These are phyloP conservation scores for Solen grandis DNA, from an alignment of 1,140 invertebrate species.

Conservation along the genomic window DNA sequence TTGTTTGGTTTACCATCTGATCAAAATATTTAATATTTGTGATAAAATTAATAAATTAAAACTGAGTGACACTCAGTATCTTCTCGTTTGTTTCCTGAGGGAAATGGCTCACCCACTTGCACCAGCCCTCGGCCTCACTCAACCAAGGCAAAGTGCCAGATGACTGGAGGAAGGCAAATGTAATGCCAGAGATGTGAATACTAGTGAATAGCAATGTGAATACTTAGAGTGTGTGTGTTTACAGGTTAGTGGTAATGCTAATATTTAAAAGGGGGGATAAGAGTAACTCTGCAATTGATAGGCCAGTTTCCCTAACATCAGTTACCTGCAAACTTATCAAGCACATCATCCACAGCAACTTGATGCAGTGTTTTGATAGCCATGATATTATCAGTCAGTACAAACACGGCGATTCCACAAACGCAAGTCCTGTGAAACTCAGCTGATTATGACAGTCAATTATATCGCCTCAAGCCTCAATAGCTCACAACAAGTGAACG, in stretches of 20 bases:
- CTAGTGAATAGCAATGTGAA: no score
- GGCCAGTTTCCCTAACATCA: slow-evolving; percentile 56
- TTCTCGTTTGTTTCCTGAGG: not conserved
- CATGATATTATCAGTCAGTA: slow-evolving; percentile 43
- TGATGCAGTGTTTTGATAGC: no score
- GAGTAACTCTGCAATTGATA: not conserved
- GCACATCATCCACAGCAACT: slow-evolving; percentile 43
- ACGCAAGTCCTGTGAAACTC: slow-evolving; percentile 38
- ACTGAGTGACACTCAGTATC: not conserved
- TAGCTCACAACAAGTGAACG: no score
- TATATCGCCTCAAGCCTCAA: not conserved
- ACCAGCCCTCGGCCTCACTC: not conserved
- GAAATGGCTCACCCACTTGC: not conserved
- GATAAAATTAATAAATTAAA: no score
- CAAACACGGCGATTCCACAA: slow-evolving; percentile 19
- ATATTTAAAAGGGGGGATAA: not conserved
- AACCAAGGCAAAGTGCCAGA: no score
- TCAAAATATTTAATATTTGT: no score
- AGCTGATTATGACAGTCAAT: slow-evolving; percentile 18
- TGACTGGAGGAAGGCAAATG: no score
- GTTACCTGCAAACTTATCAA: slow-evolving; percentile 48
- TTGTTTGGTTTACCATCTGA: no score
- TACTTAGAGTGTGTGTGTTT: no score
- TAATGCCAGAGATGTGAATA: no score
- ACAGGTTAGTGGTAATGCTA: no score